Percentiles rank a stretch among this genome's conserved stretches.
Evolutionary conservation across 92 coral and sea anemone genomes (phyloP).

Genomic region (Epizoanthus stellaris): DNA sequence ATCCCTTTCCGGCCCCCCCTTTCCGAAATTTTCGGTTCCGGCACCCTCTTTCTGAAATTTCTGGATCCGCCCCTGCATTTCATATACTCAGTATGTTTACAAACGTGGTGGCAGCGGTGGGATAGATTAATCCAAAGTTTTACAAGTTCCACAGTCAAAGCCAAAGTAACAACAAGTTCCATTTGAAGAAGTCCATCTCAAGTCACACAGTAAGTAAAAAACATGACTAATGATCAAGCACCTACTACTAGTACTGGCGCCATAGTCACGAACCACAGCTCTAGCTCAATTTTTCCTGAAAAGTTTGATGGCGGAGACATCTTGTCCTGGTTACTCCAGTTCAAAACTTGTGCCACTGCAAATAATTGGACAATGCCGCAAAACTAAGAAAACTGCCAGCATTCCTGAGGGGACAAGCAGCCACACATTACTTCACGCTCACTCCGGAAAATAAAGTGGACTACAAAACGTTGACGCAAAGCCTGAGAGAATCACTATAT

Average conservation of each 20-base stretch:
- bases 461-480: neutral
- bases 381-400: slow-evolving; percentile 29
- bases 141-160: no score
- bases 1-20: no score
- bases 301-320: slow-evolving; percentile 7
- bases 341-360: slow-evolving; percentile 25
- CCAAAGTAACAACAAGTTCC: no score
- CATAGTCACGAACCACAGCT: slow-evolving; percentile 12
- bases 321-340: slow-evolving; percentile 19
- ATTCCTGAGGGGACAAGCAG: slow-evolving; percentile 14
- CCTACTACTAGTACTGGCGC: neutral
- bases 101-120: no score
- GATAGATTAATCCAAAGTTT: no score
- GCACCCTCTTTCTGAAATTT: no score
- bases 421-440: slow-evolving; percentile 8
- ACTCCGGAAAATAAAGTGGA: neutral
- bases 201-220: no score
- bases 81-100: no score
- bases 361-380: slow-evolving; percentile 5
- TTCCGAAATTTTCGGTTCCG: no score
- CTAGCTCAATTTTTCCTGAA: slow-evolving; percentile 18
- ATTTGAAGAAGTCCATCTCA: no score
- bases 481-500: neutral
- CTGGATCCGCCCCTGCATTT: no score
- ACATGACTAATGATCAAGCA: no score